These are phyloP conservation scores for Leptopilina clavipes DNA, from an alignment of 1,140 invertebrate species.

Conservation along the genomic window DNA sequence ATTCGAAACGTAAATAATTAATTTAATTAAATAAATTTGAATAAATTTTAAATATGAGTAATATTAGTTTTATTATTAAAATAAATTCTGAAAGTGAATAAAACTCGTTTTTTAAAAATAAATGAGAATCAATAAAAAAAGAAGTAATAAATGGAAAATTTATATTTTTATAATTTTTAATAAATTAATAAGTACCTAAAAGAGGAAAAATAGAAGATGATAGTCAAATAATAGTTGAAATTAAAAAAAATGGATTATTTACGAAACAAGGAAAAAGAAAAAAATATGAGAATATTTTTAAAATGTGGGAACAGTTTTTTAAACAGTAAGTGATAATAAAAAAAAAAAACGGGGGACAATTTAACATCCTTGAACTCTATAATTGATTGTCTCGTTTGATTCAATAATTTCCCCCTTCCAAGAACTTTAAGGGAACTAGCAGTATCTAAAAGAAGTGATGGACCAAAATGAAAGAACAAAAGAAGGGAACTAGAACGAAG, in stretches of 20 bases:
- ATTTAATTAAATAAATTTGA: too few species aligned
- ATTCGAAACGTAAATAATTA: too few species aligned
- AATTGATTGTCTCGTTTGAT: conserved; percentile 14
- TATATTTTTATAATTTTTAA: too few species aligned
- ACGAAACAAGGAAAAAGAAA: neutral
- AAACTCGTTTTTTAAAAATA: too few species aligned
- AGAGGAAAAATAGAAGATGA: too few species aligned
- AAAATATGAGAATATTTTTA: neutral
- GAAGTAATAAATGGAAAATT: too few species aligned
- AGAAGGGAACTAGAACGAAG: neutral
- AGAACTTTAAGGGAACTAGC: neutral
- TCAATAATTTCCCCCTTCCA: conserved; percentile 22
- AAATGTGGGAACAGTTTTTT: neutral
- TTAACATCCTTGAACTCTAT: conserved; percentile 23
- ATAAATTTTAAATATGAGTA: neutral
- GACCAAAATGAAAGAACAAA: neutral
- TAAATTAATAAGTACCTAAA: too few species aligned
- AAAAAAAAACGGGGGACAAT: neutral
- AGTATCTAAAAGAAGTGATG: conserved; percentile 5
- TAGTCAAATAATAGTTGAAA: too few species aligned
- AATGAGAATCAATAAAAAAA: too few species aligned
- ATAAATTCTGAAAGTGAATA: too few species aligned
- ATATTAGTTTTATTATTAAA: too few species aligned
- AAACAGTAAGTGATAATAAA: neutral
- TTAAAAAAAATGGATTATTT: too few species aligned